Conservation (phyloP, 2,113 vertebrate genomes). For the Collichthys lucidus region DNA sequence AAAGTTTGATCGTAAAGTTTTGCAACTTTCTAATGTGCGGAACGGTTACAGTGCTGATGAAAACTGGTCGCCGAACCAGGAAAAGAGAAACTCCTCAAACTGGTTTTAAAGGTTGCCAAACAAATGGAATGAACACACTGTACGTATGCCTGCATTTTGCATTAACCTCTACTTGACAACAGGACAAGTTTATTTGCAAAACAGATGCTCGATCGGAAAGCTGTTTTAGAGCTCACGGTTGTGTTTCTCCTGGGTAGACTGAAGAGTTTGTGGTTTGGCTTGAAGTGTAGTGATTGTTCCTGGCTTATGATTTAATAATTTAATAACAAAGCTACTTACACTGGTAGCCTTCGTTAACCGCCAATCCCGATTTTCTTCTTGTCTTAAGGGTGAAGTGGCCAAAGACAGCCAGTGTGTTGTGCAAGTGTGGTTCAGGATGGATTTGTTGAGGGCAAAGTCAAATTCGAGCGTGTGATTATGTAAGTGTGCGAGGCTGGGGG, state of each 20-base stretch:
- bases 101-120: constrained; percentile 25
- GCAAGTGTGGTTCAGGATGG: constrained; percentile 50
- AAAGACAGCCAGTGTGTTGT: constrained; percentile 44
- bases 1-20: constrained; percentile 35
- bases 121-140: constrained; percentile 24
- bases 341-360: not conserved
- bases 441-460: constrained; percentile 46
- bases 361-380: constrained; percentile 7
- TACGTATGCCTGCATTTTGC: constrained; percentile 47
- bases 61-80: not conserved
- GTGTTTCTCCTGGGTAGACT: constrained; percentile 25
- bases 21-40: constrained; percentile 47
- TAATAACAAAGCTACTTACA: constrained; percentile 34
- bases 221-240: constrained; percentile 23
- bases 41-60: constrained; percentile 29
- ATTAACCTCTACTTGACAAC: constrained; percentile 44
- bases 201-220: constrained; percentile 29
- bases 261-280: constrained; percentile 26
- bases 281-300: constrained; percentile 42
- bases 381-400: constrained; percentile 16
- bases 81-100: constrained; percentile 12
- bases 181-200: constrained; percentile 46
- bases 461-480: constrained; percentile 35
- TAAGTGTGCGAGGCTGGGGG: not conserved
- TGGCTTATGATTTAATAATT: constrained; percentile 33